These are phyloP conservation scores for Bujurquina vittata DNA, from an alignment of 2,113 vertebrate species.

Conservation along the genomic window DNA sequence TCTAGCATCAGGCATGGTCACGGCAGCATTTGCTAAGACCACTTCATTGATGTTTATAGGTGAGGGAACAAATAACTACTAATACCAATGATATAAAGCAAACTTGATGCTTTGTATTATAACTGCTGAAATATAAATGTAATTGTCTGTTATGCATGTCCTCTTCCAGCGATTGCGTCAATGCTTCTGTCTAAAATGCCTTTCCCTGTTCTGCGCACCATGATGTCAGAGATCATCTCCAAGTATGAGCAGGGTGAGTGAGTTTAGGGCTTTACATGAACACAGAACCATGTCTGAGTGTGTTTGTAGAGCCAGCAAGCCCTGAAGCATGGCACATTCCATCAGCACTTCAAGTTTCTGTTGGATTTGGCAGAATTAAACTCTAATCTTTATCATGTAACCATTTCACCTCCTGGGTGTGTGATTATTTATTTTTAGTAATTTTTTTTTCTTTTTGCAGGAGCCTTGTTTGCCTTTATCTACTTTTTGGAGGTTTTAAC, in stretches of 20 bases:
- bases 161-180: constrained; percentile 82
- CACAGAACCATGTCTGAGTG: background rate
- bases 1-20: constrained; percentile 79
- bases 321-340: background rate
- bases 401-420: background rate
- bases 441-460: constrained; percentile 72
- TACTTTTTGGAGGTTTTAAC: constrained; percentile 88
- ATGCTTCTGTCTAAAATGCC: constrained; percentile 87
- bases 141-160: constrained; percentile 14
- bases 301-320: constrained; percentile 44
- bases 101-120: background rate
- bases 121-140: background rate
- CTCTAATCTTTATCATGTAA: background rate
- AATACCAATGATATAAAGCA: background rate
- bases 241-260: constrained; percentile 90
- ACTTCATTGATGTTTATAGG: constrained; percentile 92
- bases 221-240: constrained; percentile 92
- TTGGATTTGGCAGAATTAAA: background rate
- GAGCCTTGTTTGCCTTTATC: constrained; percentile 90
- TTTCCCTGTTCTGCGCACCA: constrained; percentile 90
- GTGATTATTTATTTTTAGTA: background rate
- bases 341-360: background rate
- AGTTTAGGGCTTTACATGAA: background rate
- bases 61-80: constrained; percentile 69
- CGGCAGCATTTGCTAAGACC: constrained; percentile 87